Conservation (phyloP, 2,797 vertebrate species). For the Garrulus glandarius region DNA sequence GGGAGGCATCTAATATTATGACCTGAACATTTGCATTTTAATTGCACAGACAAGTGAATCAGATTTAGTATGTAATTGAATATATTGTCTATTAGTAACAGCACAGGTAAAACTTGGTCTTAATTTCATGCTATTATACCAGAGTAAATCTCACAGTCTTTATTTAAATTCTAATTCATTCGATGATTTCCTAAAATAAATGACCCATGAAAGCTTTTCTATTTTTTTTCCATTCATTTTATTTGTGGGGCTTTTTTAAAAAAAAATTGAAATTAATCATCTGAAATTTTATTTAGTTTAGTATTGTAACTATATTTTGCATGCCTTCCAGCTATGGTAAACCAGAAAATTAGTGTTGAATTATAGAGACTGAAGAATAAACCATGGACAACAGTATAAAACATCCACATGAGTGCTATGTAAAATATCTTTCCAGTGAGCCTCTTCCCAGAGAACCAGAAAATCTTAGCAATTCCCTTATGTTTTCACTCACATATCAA, state of each 20-base stretch:
- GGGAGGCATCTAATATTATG: background rate
- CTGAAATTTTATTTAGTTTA: background rate
- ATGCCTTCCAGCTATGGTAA: background rate
- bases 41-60: background rate
- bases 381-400: background rate
- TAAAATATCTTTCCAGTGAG: background rate
- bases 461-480: background rate
- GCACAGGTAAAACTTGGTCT: background rate
- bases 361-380: background rate
- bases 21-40: slow-evolving; percentile 16
- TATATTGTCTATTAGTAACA: background rate
- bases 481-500: background rate
- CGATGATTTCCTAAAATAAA: background rate
- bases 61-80: background rate
- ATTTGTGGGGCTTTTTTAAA: background rate
- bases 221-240: background rate
- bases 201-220: background rate
- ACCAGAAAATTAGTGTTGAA: background rate
- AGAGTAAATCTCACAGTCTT: background rate
- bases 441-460: background rate
- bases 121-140: background rate
- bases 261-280: background rate
- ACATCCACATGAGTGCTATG: rapidly evolving
- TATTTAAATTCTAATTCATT: background rate
- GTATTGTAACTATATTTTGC: background rate